phyloP scores from a whole-genome alignment of 2,797 vertebrate species.

The Sebastes trivittatus region DNA sequence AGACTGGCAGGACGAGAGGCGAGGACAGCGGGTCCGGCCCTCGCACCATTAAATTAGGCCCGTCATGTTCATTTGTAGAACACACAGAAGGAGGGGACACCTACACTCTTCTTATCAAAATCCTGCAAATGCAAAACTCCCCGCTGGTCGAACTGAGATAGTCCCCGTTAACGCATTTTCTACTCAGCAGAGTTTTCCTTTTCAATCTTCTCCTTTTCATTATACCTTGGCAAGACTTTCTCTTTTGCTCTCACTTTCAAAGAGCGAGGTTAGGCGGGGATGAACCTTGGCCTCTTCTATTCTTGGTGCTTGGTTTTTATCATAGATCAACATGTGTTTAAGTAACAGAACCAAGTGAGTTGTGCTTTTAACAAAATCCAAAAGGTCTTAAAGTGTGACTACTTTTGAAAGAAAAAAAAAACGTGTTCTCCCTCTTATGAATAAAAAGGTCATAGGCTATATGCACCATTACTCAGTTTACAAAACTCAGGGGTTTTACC shows the following conservation, averaged over 20 bases:
- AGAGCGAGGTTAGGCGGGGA: constrained; percentile 2
- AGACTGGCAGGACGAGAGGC: constrained; percentile 54
- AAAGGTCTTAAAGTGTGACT: neutral
- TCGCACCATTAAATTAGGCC: constrained; percentile 66
- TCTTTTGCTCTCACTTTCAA: constrained; percentile 18
- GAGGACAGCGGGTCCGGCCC: constrained; percentile 68
- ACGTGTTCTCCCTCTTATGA: neutral
- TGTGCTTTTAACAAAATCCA: neutral
- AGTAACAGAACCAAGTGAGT: neutral
- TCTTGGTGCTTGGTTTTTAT: constrained; percentile 15
- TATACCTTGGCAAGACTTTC: constrained; percentile 19
- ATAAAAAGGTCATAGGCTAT: neutral
- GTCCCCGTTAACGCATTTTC: constrained; percentile 20
- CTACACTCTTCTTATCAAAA: constrained; percentile 48
- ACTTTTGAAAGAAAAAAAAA: neutral
- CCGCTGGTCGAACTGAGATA: constrained; percentile 31
- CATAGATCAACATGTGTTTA: neutral
- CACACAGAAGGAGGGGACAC: constrained; percentile 43
- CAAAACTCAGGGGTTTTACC: neutral
- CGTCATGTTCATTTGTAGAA: constrained; percentile 76
- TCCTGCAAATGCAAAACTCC: constrained; percentile 47
- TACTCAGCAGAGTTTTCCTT: constrained; percentile 27
- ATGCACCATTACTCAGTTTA: neutral
- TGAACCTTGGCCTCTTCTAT: constrained; percentile 8
- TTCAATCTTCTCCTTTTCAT: constrained; percentile 43